Conservation (phyloP, 2,888 invertebrate genomes). For the Catocala nupta region DNA sequence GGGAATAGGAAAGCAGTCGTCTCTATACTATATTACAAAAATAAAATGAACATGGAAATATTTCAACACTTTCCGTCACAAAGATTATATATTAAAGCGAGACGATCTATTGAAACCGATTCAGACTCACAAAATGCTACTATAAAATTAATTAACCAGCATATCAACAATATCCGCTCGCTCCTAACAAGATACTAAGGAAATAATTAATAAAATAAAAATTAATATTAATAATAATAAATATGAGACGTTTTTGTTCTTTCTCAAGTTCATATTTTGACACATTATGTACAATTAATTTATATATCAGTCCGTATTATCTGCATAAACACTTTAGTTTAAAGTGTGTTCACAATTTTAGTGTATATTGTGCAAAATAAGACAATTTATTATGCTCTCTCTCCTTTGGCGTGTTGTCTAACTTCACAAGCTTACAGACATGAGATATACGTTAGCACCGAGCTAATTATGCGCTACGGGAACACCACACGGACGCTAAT, state of each 20-base stretch:
- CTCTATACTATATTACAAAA: conserved; percentile 62
- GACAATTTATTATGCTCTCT: conserved; percentile 65
- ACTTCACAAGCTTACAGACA: conserved; percentile 28
- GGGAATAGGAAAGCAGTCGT: conserved; percentile 52
- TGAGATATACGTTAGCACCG: neutral
- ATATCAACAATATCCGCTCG: conserved; percentile 73
- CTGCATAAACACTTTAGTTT: conserved; percentile 53
- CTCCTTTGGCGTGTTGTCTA: conserved; percentile 58
- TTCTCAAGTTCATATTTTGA: conserved; percentile 75
- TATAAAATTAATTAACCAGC: conserved; percentile 77
- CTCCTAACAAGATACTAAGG: conserved; percentile 70
- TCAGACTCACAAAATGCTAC: conserved; percentile 63
- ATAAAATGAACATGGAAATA: conserved; percentile 64
- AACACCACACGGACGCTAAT: neutral
- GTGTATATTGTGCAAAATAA: conserved; percentile 63
- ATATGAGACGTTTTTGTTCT: conserved; percentile 82
- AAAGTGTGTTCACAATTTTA: conserved; percentile 49
- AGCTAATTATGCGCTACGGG: conserved; percentile 6
- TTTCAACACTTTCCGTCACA: conserved; percentile 64
- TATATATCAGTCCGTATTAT: conserved; percentile 78
- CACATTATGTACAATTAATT: conserved; percentile 77
- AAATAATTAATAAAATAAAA: conserved; percentile 60
- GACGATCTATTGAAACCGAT: conserved; percentile 58
- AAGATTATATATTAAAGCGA: conserved; percentile 40
- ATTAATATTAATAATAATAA: conserved; percentile 72